phyloP scores from a whole-genome alignment of 2,888 invertebrate species.

The Plemyria rubiginata region DNA sequence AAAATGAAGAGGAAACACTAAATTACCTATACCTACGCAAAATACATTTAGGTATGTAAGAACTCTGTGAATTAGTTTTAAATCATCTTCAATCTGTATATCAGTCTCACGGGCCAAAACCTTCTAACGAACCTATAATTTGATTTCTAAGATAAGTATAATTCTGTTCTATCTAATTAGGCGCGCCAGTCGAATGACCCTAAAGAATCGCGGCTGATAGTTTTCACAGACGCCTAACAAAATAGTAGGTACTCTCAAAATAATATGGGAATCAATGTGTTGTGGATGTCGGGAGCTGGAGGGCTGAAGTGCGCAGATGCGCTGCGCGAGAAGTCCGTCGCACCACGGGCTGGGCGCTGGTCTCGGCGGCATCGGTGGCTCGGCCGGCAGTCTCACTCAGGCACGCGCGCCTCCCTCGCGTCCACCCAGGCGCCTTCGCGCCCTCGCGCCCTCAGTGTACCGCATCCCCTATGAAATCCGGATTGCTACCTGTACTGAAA shows the following conservation, averaged over 20 bases:
- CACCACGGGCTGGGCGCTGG: constrained; percentile 31
- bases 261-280: constrained; percentile 48
- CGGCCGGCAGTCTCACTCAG: constrained; percentile 74
- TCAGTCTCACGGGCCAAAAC: too few relatives aligned
- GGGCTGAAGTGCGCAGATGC: constrained; percentile 48
- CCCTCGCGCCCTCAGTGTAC: constrained; percentile 55
- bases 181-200: neutral
- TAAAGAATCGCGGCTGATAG: constrained; percentile 20
- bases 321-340: constrained; percentile 39
- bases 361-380: constrained; percentile 30
- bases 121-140: too few relatives aligned
- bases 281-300: constrained; percentile 51
- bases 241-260: constrained; percentile 42
- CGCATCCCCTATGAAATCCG: constrained; percentile 61
- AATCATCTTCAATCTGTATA: too few relatives aligned
- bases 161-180: neutral
- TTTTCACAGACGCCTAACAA: constrained; percentile 26
- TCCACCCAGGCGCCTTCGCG: constrained; percentile 65
- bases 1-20: too few relatives aligned
- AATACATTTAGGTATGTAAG: too few relatives aligned
- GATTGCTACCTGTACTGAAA: constrained; percentile 31
- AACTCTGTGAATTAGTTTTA: too few relatives aligned
- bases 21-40: too few relatives aligned
- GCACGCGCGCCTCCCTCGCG: constrained; percentile 78
- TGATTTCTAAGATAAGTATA: neutral